Evolutionary conservation across 2,113 vertebrate genomes (phyloP), one percentile per base, ranked within the genome.

Genomic region (Myiagra hebetior): DNA sequence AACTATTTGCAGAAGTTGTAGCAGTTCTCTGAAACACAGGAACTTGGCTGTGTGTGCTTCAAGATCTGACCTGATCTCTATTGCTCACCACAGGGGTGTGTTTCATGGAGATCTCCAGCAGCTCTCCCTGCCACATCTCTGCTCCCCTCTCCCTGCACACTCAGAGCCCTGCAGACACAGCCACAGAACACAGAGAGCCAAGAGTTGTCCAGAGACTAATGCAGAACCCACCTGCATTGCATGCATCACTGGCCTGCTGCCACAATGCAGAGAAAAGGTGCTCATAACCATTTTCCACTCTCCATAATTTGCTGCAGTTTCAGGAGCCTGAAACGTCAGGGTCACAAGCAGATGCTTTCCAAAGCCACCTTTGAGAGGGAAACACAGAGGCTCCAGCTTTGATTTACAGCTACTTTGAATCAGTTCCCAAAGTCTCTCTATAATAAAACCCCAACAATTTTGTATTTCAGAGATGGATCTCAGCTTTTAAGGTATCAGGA

Each of bases 51-150:
- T 8, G 8, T 2, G 16, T 50, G 26, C 22, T 50, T n/a, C n/a
- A 37, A 18, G 49, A 26, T 16, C 22, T 28, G 27, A 28, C 31
- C 35, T 50, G 14, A 1, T 22, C 23, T 27, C 67, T 14, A 0
- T 1, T 9, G 4, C 13, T 11, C 0, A 0, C 20, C n/a, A 24
- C 52, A 67, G 46, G 16, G 24, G 3, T 23, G 27, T 15, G 50
- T 42, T 83, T 16, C 18, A 33, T 1, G 42, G 79, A 52, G 37
- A 9, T 6, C 41, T 69, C n/a, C 30, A 68, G 46, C 46, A 57
- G 56, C 80, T 62, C 62, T 62, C 46, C 17, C 55, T 42, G 26
- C 14, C 3, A 2, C 30, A 35, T 12, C 39, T 44, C 42, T 42
- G 55, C 28, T 50, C 68, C 42, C 23, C 33, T 39, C 42, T 6